Conservation (phyloP, 2,113 vertebrate genomes). For the Atlantisia rogersi region DNA sequence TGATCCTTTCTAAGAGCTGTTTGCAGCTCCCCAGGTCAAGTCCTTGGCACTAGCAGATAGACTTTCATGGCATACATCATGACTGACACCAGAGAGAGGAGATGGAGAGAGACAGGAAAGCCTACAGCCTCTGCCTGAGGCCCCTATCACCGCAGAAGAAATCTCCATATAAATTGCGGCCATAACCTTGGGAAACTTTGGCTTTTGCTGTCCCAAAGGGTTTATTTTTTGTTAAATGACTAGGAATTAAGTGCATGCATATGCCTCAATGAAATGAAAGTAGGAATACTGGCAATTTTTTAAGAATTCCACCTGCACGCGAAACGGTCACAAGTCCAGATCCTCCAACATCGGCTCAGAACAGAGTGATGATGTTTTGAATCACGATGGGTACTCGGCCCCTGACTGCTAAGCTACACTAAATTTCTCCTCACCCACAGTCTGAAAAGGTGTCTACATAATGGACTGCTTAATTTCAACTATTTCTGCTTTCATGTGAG, state of each 20-base stretch:
- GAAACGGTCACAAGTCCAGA: neutral
- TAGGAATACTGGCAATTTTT: neutral
- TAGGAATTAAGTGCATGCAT: neutral
- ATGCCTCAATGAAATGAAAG: neutral
- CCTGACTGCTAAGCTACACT: neutral
- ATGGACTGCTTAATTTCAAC: neutral
- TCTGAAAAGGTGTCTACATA: neutral
- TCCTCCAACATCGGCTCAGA: neutral
- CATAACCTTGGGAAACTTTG: neutral
- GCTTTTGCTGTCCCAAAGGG: neutral
- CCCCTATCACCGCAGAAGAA: neutral
- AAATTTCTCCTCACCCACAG: neutral
- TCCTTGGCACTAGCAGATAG: neutral
- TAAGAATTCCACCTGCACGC: neutral
- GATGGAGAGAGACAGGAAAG: neutral
- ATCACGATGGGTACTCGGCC: neutral
- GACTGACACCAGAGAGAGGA: neutral
- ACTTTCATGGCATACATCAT: neutral
- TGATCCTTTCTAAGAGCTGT: neutral
- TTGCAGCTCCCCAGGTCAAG: neutral
- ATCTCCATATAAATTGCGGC: neutral
- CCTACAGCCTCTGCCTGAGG: neutral
- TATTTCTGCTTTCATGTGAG: neutral
- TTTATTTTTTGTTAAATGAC: neutral
- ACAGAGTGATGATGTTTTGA: neutral